Conservation (phyloP, 1,140 invertebrate species). For the Drosophila albomicans region DNA sequence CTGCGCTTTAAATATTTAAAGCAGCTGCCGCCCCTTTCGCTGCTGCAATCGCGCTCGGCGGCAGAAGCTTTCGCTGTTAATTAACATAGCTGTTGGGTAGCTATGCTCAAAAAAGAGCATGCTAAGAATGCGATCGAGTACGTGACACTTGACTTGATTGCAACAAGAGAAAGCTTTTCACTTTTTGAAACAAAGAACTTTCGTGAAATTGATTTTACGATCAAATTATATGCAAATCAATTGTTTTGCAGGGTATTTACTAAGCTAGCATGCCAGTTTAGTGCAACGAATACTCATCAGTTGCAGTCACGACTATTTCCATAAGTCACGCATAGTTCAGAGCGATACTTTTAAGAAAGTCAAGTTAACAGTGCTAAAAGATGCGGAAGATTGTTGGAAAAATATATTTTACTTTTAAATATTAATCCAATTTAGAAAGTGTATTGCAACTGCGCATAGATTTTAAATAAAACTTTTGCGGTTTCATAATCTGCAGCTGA, state of each 20-base stretch:
- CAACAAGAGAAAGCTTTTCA: too few relatives aligned
- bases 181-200: too few relatives aligned
- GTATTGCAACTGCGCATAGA: not conserved
- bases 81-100: not conserved
- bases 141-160: too few relatives aligned
- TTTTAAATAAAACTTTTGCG: not conserved
- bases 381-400: too few relatives aligned
- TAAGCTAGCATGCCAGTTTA: not conserved
- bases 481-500: not conserved
- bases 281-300: not conserved
- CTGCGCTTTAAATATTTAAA: slow-evolving; percentile 18
- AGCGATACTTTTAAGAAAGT: not conserved
- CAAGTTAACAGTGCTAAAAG: not conserved
- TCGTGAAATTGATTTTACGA: too few relatives aligned
- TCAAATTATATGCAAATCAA: too few relatives aligned
- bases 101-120: not conserved
- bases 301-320: not conserved
- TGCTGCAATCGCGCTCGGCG: not conserved
- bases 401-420: too few relatives aligned
- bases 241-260: not conserved
- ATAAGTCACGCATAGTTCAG: not conserved
- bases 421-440: not conserved
- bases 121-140: too few relatives aligned
- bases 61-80: slow-evolving; percentile 16
- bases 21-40: not conserved